Base-by-base conservation (phyloP, 2,888 invertebrate species). In the Drosophila basisetae region DNA sequence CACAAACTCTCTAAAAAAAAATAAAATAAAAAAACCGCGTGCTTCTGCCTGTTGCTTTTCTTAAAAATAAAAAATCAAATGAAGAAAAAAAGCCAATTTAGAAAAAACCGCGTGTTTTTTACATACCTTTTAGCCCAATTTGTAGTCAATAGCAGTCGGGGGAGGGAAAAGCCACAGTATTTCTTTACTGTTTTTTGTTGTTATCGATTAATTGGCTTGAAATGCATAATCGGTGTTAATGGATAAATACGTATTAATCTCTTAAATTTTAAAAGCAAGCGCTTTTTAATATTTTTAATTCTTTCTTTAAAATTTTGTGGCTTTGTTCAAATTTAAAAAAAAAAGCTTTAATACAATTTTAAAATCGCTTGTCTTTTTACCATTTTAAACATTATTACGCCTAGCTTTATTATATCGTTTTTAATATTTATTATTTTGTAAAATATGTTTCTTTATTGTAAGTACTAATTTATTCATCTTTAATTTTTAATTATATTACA, bases 21-120 rank as follows among this genome's bases (percentile, higher is more conserved):
- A 55, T 49, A 16, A 56, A 58, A 25, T 25, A 31, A 9, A 60
- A 66, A 52, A 41, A 47, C 2, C 22, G 39, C 60, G 5, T 30
- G 56, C 39, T 56, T 49, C 59, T 55, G 76, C 85, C 74, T 83
- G 85, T 85, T 83, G 79, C 86, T 76, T 76, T 64, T 66, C 25
- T 47, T 35, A 64, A 63, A 70, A 53, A 58, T 65, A 68, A 65
- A 43, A 47, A 54, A 49, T 0, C 1, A 55, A 28, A 37, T 28
- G 61, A 25, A 31, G 10, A 7, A 35, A 54, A 61, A 70, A 62
- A 5, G 64, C 33, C n/a, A 33, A 35, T 61, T 37, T 13, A 33
- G 55, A 67, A 60, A 49, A 67, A 47, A 1, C 43, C 2, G 43
- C 22, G 47, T 22, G 5, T 22, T 43, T 47, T 22, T 47, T 7